Percentiles rank a stretch among this genome's conserved stretches.
Evolutionary conservation across 1,140 invertebrate species (phyloP).

Genomic region (Helicoverpa zea): DNA sequence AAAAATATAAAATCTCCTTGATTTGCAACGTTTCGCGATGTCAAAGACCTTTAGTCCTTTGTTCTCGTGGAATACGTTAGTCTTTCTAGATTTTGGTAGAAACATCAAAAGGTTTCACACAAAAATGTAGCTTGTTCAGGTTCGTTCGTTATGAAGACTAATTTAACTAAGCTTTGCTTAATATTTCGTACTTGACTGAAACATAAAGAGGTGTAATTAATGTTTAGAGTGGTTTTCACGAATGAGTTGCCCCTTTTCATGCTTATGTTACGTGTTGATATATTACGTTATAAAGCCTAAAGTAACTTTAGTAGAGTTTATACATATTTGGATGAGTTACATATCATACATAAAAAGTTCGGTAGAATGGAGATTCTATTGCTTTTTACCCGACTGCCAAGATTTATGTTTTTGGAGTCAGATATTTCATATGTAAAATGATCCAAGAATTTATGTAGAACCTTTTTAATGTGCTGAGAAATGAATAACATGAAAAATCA

Average conservation of each 20-base stretch:
- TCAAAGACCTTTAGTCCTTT: not conserved
- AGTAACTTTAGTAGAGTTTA: not conserved
- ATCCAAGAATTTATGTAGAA: no score
- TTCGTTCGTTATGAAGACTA: slow-evolving; percentile 1
- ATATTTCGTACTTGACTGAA: slow-evolving; percentile 4
- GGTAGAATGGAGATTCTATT: no score
- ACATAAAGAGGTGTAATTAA: slow-evolving; percentile 29
- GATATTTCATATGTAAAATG: no score
- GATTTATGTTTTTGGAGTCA: no score
- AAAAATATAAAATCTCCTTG: not conserved
- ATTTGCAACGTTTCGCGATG: not conserved
- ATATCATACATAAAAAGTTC: no score
- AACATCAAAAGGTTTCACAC: slow-evolving; percentile 1
- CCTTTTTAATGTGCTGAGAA: not conserved
- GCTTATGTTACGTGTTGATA: not conserved
- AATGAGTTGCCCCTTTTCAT: not conserved
- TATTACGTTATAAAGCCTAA: not conserved
- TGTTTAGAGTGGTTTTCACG: slow-evolving; percentile 19
- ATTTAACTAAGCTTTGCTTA: not conserved
- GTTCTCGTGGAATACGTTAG: not conserved
- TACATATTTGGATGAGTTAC: no score
- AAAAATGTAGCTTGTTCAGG: slow-evolving; percentile 25
- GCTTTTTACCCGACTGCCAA: no score
- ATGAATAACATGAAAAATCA: not conserved
- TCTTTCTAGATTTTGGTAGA: not conserved